A percentile compares a stretch with the other conserved stretches of the same genome.
Conservation (phyloP, 2,113 vertebrate species). For the Corythoichthys haematopterus region DNA sequence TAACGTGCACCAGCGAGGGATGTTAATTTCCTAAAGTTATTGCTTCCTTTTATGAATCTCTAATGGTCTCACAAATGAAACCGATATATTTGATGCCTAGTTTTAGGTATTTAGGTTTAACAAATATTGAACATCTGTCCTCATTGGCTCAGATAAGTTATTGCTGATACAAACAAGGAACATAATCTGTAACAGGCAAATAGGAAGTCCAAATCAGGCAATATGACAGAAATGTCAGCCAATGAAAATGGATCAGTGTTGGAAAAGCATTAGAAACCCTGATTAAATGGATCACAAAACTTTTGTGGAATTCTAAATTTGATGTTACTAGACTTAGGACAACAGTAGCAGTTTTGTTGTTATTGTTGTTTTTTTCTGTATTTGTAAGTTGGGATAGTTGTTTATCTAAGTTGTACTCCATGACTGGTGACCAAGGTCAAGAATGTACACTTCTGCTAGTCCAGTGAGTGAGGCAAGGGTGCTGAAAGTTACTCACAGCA, state of each 20-base stretch:
- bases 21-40: neutral
- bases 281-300: too few relatives aligned
- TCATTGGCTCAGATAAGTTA: neutral
- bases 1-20: conserved; percentile 15
- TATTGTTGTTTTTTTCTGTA: too few relatives aligned
- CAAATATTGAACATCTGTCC: neutral
- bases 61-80: neutral
- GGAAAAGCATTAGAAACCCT: too few relatives aligned
- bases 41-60: neutral
- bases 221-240: neutral
- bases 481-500: too few relatives aligned
- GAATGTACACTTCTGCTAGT: too few relatives aligned
- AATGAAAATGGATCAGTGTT: neutral
- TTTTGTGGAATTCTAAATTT: neutral
- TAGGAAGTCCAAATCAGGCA: neutral
- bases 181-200: neutral
- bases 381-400: too few relatives aligned
- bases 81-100: neutral
- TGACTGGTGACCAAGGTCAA: too few relatives aligned
- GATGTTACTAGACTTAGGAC: neutral
- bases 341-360: too few relatives aligned
- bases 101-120: neutral
- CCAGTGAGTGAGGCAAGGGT: too few relatives aligned
- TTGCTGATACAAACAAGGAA: neutral
- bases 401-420: too few relatives aligned